These are phyloP conservation scores for Hycleus phaleratus DNA, from an alignment of 1,140 invertebrate genomes.

Conservation along the genomic window DNA sequence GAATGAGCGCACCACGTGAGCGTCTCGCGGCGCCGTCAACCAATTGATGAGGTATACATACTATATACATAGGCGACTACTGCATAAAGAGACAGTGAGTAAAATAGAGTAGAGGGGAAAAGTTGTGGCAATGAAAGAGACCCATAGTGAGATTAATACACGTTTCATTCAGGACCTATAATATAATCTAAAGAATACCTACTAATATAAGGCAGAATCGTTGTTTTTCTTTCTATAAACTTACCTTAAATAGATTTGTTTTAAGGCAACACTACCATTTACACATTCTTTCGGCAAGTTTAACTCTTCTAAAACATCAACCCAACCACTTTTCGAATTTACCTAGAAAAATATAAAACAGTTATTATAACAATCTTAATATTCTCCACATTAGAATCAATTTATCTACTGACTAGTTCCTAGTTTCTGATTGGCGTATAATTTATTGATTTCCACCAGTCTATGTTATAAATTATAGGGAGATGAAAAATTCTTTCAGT, in stretches of 20 bases:
- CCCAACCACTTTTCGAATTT: constrained; percentile 78
- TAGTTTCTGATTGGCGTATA: too few relatives aligned
- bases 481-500: too few relatives aligned
- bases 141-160: too few relatives aligned
- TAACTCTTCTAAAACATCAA: constrained; percentile 67
- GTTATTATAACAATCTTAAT: background rate
- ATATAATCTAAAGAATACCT: too few relatives aligned
- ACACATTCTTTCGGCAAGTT: constrained; percentile 71
- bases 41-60: too few relatives aligned
- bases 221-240: constrained; percentile 16
- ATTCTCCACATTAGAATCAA: too few relatives aligned
- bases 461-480: too few relatives aligned
- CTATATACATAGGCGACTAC: background rate
- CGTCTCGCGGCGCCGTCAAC: constrained; percentile 13
- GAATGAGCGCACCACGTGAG: constrained; percentile 26
- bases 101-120: constrained; percentile 5
- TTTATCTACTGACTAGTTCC: too few relatives aligned
- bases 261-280: constrained; percentile 78
- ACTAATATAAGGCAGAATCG: too few relatives aligned
- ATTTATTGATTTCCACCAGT: too few relatives aligned
- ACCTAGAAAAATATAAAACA: constrained; percentile 53
- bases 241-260: constrained; percentile 83
- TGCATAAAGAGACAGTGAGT: background rate
- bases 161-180: too few relatives aligned
- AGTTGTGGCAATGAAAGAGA: background rate